phyloP scores from a whole-genome alignment of 1,140 invertebrate genomes.

The Cherax quadricarinatus region DNA sequence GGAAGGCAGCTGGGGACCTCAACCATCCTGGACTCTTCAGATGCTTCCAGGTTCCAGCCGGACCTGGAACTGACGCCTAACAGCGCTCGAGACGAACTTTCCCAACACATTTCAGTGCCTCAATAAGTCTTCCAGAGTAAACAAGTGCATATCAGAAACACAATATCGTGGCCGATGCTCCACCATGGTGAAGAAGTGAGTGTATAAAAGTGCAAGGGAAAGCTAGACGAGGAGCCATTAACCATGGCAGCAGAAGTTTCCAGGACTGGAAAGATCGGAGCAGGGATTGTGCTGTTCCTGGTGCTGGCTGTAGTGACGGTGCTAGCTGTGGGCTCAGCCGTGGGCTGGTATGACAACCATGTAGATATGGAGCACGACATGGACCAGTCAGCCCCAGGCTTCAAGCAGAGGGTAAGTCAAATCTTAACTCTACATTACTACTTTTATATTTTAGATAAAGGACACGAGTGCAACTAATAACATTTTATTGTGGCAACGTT shows the following conservation, averaged over 20 bases:
- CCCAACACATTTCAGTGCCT: background rate
- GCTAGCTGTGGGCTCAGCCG: constrained; percentile 56
- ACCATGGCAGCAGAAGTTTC: constrained; percentile 48
- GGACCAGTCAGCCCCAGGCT: background rate
- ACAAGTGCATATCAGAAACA: background rate
- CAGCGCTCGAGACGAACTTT: background rate
- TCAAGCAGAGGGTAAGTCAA: constrained; percentile 63
- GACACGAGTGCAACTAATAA: too few relatives aligned
- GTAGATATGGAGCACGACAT: background rate
- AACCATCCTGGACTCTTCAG: constrained; percentile 40
- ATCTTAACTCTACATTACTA: too few relatives aligned
- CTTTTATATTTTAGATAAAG: too few relatives aligned
- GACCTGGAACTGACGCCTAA: constrained; percentile 29
- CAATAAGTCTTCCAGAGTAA: background rate
- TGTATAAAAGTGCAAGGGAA: background rate
- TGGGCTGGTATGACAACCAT: constrained; percentile 67
- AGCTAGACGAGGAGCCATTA: background rate
- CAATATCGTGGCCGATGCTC: background rate
- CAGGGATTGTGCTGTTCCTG: constrained; percentile 58
- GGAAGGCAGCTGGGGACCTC: constrained; percentile 57
- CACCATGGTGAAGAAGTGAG: background rate
- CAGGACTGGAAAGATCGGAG: constrained; percentile 55
- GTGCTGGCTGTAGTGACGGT: constrained; percentile 61
- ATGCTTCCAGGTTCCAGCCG: constrained; percentile 44
- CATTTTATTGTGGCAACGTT: too few relatives aligned